These are phyloP conservation scores for Azorinus chamasolen DNA, from an alignment of 2,888 invertebrate genomes.

Conservation along the genomic window DNA sequence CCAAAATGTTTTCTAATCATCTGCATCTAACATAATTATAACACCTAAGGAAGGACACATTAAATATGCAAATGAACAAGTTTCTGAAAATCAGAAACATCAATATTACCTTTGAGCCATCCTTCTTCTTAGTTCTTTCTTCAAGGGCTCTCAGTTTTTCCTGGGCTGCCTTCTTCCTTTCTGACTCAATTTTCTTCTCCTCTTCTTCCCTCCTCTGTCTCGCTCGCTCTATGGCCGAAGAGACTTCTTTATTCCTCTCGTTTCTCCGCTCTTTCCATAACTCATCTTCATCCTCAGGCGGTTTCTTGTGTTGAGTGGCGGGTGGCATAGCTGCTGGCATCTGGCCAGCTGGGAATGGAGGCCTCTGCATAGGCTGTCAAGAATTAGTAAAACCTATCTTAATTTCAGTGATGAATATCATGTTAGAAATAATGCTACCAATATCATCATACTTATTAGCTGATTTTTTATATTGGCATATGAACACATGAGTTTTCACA, in stretches of 20 bases:
- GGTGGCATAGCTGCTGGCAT: conserved; percentile 39
- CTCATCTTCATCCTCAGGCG: conserved; percentile 89
- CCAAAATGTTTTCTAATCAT: too few relatives aligned
- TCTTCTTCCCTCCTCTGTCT: conserved; percentile 95
- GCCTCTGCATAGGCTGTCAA: conserved; percentile 19
- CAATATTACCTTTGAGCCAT: conserved; percentile 80
- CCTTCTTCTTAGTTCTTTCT: conserved; percentile 88
- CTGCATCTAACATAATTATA: too few relatives aligned
- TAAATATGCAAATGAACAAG: not conserved
- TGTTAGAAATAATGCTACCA: too few relatives aligned
- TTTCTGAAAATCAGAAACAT: too few relatives aligned
- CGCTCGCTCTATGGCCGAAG: conserved; percentile 93
- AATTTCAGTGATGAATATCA: too few relatives aligned
- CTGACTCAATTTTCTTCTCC: conserved; percentile 89
- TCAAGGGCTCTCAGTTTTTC: conserved; percentile 91
- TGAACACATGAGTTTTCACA: too few relatives aligned
- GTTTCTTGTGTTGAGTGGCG: conserved; percentile 64
- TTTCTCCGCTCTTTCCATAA: conserved; percentile 91
- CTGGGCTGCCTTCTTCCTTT: conserved; percentile 88
- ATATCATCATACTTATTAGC: too few relatives aligned
- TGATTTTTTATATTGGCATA: too few relatives aligned
- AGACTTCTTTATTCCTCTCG: conserved; percentile 87
- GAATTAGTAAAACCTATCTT: too few relatives aligned
- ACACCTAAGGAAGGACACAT: too few relatives aligned
- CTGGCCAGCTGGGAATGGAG: conserved; percentile 18